A percentile compares a stretch with the other conserved stretches of the same genome.
phyloP scores from a whole-genome alignment of 2,113 vertebrate species.

The Micromys minutus region DNA sequence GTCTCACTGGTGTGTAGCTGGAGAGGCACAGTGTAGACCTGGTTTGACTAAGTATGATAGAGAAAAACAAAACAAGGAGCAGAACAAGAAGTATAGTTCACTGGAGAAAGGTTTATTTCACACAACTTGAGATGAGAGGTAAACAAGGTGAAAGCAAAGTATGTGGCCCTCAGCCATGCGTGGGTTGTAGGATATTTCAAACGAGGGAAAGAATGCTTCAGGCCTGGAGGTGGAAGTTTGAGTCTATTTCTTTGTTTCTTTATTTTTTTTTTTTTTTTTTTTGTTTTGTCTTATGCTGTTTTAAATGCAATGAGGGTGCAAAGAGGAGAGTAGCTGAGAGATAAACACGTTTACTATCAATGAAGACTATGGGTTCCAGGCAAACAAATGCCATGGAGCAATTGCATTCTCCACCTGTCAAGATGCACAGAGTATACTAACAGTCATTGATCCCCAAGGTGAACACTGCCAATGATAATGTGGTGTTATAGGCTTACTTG shows the following conservation, averaged over 20 bases:
- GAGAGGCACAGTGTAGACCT: not conserved
- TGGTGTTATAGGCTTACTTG: not conserved
- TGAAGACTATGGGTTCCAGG: not conserved
- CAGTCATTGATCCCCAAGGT: not conserved
- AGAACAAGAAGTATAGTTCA: not conserved
- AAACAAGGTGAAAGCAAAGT: not conserved
- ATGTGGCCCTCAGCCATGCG: not conserved
- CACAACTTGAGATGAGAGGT: not conserved
- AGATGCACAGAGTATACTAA: not conserved
- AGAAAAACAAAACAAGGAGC: not conserved
- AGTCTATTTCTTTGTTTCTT: not conserved
- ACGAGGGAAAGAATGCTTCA: not conserved
- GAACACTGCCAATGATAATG: not conserved
- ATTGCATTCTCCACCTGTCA: not conserved
- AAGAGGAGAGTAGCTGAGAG: not conserved
- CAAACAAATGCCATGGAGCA: not conserved
- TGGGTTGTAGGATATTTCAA: not conserved
- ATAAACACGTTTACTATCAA: not conserved
- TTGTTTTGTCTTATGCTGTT: not conserved
- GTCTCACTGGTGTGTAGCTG: not conserved
- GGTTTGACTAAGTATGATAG: not conserved
- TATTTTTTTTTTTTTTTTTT: no score
- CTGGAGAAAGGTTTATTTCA: not conserved
- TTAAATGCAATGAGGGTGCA: not conserved
- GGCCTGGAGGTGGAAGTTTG: not conserved